Evolutionary conservation across 2,797 vertebrate species (phyloP), one percentile per base, ranked within the genome.

Genomic region (Sebastes variabilis): DNA sequence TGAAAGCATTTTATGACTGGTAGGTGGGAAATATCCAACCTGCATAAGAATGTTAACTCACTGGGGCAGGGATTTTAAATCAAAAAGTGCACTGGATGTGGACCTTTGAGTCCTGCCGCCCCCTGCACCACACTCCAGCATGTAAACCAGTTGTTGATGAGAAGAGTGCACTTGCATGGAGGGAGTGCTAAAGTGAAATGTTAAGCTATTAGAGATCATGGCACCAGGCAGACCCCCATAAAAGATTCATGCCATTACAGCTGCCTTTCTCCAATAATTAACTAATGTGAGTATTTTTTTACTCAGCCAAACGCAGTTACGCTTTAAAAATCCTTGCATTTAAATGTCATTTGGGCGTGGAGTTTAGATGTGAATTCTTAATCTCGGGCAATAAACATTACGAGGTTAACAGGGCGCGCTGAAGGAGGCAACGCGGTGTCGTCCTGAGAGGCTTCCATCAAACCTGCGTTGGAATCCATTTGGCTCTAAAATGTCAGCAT

Each of bases 261-360:
- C 86, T 86, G 80, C 83, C 87, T 89, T 87, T 85, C 75, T 86
- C 84, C 25, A 92, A 93, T 95, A 95, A 95, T 96, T 95, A 95
- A 94, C 90, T 95, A 89, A 91, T 89, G 82, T 80, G 89, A 93
- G 88, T 90, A 80, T 94, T 95, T 94, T 95, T 49, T 93, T 92
- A 95, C 86, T 82, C 90, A 88, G 85, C 86, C 88, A 93, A 94
- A 93, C 67, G 85, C 85, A 92, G 92, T 94, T 93, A 87, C 42
- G 73, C 56, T 87, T 86, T 91, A 78, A 92, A 95, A 93, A 94
- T 88, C 79, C 82, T 61, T 84, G 85, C 86, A 83, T 93, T 97
- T 96, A 97, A 93, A 88, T 95, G 94, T 95, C 92, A 95, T 93
- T 91, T 89, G 82, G 90, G 86, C 81, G 87, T 72, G 72, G 83